Evolutionary conservation across 2,113 vertebrate species (phyloP).

Genomic region (Scopus umbretta): DNA sequence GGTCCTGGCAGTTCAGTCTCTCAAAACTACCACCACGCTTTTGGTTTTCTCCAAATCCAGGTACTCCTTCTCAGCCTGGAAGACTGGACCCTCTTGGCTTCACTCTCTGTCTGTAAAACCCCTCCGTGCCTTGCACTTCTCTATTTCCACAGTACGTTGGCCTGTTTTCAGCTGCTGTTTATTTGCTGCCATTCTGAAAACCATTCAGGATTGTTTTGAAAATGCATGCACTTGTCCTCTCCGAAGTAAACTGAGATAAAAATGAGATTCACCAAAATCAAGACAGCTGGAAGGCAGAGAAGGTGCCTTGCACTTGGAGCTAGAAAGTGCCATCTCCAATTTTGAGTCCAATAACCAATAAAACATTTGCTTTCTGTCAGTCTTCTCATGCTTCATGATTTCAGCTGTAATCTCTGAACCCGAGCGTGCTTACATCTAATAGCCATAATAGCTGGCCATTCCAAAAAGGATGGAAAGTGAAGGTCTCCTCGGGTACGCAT

Average conservation of each 20-base stretch:
- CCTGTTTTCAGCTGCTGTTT: not conserved
- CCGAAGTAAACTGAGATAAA: not conserved
- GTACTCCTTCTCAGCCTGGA: not conserved
- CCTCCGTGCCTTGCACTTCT: not conserved
- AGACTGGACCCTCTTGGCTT: not conserved
- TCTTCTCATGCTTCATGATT: not conserved
- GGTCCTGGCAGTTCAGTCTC: not conserved
- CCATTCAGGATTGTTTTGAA: not conserved
- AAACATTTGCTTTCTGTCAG: not conserved
- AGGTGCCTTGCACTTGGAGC: not conserved
- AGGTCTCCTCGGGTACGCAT: no score
- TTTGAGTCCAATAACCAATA: not conserved
- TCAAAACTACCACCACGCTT: not conserved
- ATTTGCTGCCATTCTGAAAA: not conserved
- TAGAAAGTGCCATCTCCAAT: not conserved
- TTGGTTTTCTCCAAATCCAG: not conserved
- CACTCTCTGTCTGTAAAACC: not conserved
- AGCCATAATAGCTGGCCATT: not conserved
- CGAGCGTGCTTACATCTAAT: not conserved
- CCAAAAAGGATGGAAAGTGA: not conserved
- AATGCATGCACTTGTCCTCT: not conserved
- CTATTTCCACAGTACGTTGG: fast-evolving
- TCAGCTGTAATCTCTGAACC: not conserved
- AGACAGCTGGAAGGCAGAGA: not conserved
- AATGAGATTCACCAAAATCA: not conserved